Base-by-base conservation (phyloP, 2,797 vertebrate genomes). In the Hyperoplus immaculatus region DNA sequence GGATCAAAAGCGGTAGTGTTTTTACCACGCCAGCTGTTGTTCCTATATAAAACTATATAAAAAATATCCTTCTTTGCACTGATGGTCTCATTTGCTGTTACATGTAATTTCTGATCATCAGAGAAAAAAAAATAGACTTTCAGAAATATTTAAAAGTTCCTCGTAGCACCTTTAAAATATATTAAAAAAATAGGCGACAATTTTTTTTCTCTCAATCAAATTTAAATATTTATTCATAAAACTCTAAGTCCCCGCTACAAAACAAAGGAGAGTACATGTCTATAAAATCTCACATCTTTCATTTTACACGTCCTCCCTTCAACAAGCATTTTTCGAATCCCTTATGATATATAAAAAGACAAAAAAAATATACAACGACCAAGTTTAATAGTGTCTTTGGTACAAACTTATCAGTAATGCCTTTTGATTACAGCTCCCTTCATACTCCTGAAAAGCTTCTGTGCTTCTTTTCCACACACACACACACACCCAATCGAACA, bases 161-260 rank as follows among this genome's bases (percentile, higher is more conserved):
- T 29, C 29, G 13, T 70, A 71, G 21, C 15, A 18, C 0, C 29
- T 29, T 29, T 29, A 39, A 41, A 15, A 59, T 2, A 5, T 67
- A 29, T 1, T 3, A 3, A 29, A 29, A 29, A 29, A 29, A 29
- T 29, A 29, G 29, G 29, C 29, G 29, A 29, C 29, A 29, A 29
- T 29, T 29, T 29, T 29, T 3, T 29, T 29, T 29, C 69, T 81
- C 58, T 86, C 81, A 88, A 92, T 93, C 89, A 90, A 87, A 86
- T 85, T 97, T 96, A 97, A 97, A 97, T 97, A 97, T 97, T 97
- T 97, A 97, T 97, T 97, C 94, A 96, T 95, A 93, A 95, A 96
- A 95, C 92, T 92, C 90, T 82, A 96, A 88, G 85, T 93, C 94
- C 91, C 91, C 80, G 75, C 92, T 91, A 94, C 88, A 85, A 90